These are phyloP conservation scores for Galerucella nymphaeae DNA, from an alignment of 2,888 invertebrate genomes.

Conservation along the genomic window DNA sequence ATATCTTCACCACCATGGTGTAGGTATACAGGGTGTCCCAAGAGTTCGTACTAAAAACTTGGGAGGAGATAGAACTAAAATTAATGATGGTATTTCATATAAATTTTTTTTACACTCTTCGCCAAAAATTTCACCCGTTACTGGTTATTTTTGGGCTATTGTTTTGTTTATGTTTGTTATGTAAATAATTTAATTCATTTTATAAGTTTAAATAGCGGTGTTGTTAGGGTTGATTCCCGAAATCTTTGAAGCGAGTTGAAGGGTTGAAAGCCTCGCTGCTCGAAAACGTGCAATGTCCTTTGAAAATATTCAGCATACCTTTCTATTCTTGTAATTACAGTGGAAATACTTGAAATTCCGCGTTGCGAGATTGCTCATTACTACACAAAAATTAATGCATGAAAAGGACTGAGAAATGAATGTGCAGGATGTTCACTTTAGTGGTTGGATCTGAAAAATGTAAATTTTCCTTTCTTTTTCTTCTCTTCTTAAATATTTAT, in stretches of 20 bases:
- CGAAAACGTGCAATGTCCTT: constrained; percentile 3
- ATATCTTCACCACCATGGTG: too few relatives aligned
- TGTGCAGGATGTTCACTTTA: constrained; percentile 48
- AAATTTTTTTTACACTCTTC: too few relatives aligned
- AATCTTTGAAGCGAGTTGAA: constrained; percentile 10
- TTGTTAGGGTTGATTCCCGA: neutral
- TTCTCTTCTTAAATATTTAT: neutral
- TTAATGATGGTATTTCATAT: too few relatives aligned
- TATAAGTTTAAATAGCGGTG: constrained; percentile 6
- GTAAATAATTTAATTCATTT: neutral
- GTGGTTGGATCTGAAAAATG: constrained; percentile 4
- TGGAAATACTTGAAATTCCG: constrained; percentile 57
- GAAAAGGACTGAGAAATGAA: constrained; percentile 54
- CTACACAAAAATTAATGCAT: constrained; percentile 57
- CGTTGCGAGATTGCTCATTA: constrained; percentile 55
- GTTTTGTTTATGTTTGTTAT: neutral
- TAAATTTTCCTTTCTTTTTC: neutral
- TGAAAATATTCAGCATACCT: constrained; percentile 32
- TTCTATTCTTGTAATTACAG: constrained; percentile 53
- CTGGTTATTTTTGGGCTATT: too few relatives aligned
- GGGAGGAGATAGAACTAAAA: too few relatives aligned
- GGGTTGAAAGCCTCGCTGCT: neutral
- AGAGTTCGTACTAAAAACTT: too few relatives aligned
- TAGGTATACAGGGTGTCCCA: too few relatives aligned
- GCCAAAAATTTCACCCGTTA: too few relatives aligned